Evolutionary conservation across 2,888 invertebrate species (phyloP).

Genomic region (Melanotus villosus): DNA sequence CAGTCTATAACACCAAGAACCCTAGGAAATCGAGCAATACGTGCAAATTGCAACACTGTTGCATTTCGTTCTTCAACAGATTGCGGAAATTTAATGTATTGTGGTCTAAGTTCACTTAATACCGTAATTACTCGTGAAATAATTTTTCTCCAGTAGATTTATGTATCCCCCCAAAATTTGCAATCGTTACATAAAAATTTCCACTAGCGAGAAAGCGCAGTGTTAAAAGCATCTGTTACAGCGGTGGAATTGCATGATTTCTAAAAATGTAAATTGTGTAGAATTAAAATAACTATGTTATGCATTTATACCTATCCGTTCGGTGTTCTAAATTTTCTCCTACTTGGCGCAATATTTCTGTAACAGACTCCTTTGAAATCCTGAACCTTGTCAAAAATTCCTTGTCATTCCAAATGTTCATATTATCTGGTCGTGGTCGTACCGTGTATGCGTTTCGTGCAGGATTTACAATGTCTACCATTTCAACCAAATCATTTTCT

Average conservation of each 20-base stretch:
- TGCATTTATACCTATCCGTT: no score
- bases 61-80: not conserved
- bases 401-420: no score
- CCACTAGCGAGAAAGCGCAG: slow-evolving; percentile 42
- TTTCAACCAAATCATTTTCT: no score
- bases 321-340: no score
- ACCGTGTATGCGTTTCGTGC: no score
- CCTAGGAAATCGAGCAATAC: not conserved
- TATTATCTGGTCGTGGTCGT: no score
- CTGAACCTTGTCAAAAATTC: no score
- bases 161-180: slow-evolving; percentile 43
- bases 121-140: slow-evolving; percentile 25
- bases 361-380: no score
- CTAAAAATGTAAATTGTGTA: not conserved
- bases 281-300: no score
- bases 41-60: not conserved
- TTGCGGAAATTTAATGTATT: slow-evolving; percentile 45
- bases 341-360: no score
- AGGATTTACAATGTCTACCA: no score
- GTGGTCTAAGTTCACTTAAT: slow-evolving; percentile 20
- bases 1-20: not conserved
- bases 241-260: slow-evolving; percentile 6
- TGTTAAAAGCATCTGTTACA: slow-evolving; percentile 37
- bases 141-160: slow-evolving; percentile 40
- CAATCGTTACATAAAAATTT: slow-evolving; percentile 36